These are phyloP conservation scores for Cheilinus undulatus DNA, from an alignment of 2,113 vertebrate species.

Conservation along the genomic window DNA sequence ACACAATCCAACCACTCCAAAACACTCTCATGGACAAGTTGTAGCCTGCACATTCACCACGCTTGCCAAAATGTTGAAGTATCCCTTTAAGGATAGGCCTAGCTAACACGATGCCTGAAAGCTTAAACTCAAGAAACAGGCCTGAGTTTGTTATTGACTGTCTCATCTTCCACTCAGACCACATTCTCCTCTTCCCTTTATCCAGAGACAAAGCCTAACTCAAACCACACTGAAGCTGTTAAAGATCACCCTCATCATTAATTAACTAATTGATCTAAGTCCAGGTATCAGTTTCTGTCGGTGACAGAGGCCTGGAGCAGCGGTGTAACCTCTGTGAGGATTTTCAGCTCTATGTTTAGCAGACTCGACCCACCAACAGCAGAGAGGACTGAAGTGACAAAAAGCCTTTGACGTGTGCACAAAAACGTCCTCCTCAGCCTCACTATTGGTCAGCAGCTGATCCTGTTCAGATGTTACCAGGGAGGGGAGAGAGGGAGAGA, in stretches of 20 bases:
- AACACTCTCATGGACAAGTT: no score
- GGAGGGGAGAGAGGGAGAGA: constrained; percentile 20
- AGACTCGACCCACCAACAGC: constrained; percentile 56
- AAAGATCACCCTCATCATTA: background rate
- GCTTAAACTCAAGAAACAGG: no score
- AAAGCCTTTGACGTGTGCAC: constrained; percentile 50
- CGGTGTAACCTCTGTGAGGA: background rate
- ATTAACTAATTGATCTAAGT: background rate
- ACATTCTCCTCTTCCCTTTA: no score
- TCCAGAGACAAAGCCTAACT: no score
- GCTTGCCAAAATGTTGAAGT: no score
- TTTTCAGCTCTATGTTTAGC: constrained; percentile 69
- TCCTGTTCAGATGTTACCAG: constrained; percentile 73
- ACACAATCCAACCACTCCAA: no score
- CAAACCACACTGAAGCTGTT: background rate
- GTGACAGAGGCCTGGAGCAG: background rate
- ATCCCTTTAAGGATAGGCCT: no score
- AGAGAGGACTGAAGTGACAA: constrained; percentile 32
- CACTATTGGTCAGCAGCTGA: constrained; percentile 55
- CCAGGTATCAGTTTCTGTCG: background rate
- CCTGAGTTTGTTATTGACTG: no score
- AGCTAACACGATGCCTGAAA: no score
- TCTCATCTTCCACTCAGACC: no score
- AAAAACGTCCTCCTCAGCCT: constrained; percentile 9
- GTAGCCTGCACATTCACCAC: no score